A percentile compares a stretch with the other conserved stretches of the same genome.
These are phyloP conservation scores for Trypoxylon attenuatum DNA, from an alignment of 2,888 invertebrate genomes.

Conservation along the genomic window DNA sequence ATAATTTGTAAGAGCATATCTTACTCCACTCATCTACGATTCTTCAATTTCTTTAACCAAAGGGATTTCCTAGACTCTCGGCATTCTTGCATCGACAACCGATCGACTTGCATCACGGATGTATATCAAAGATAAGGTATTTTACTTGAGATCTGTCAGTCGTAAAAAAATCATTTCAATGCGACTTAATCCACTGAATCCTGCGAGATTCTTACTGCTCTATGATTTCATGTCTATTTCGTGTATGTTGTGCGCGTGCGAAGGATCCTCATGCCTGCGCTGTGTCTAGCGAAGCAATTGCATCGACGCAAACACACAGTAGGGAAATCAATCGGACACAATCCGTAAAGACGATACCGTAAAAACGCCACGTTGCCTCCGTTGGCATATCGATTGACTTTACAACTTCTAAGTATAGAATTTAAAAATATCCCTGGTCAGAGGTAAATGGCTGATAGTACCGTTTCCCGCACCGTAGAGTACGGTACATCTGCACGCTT, in stretches of 20 bases:
- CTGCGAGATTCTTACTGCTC: too few species aligned
- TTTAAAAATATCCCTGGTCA: slow-evolving; percentile 38
- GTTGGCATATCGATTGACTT: slow-evolving; percentile 25
- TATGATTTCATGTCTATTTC: too few species aligned
- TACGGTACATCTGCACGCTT: too few species aligned
- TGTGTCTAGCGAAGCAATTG: not conserved
- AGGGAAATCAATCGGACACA: not conserved
- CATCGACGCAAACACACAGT: not conserved
- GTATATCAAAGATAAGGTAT: not conserved
- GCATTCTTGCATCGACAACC: too few species aligned
- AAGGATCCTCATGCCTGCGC: too few species aligned
- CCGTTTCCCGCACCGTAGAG: not conserved
- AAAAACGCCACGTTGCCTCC: slow-evolving; percentile 4
- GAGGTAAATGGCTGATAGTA: slow-evolving; percentile 29
- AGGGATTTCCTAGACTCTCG: too few species aligned
- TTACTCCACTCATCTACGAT: too few species aligned
- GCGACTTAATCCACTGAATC: too few species aligned
- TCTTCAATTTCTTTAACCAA: too few species aligned
- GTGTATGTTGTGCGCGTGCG: too few species aligned
- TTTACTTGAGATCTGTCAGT: slow-evolving; percentile 26
- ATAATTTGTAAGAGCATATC: too few species aligned
- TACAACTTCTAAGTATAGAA: not conserved
- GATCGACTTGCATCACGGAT: not conserved
- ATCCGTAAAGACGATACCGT: slow-evolving; percentile 11
- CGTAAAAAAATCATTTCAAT: too few species aligned